Percentiles rank a stretch among this genome's conserved stretches.
phyloP scores from a whole-genome alignment of 2,113 vertebrate species.

The Heteronetta atricapilla region DNA sequence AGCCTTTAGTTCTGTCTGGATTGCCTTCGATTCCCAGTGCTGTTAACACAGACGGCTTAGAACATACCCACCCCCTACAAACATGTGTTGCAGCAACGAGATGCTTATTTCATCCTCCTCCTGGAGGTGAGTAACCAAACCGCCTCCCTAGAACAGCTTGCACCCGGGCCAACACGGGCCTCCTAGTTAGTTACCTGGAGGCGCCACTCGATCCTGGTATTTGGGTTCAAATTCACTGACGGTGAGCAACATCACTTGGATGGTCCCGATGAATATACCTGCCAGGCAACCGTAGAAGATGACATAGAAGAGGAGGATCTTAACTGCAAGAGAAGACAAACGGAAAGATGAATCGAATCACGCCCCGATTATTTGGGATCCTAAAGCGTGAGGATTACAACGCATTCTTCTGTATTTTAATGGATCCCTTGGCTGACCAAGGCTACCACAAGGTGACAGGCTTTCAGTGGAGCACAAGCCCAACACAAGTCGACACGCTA shows the following conservation, averaged over 20 bases:
- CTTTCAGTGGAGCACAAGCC: neutral
- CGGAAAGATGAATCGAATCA: neutral
- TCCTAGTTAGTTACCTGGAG: slow-evolving; percentile 87
- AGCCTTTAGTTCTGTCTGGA: slow-evolving; percentile 18
- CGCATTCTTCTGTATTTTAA: fast-evolving
- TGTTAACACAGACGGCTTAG: slow-evolving; percentile 25
- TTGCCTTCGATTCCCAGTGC: neutral
- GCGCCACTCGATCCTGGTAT: slow-evolving; percentile 97
- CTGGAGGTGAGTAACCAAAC: slow-evolving; percentile 46
- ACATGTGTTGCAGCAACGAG: slow-evolving; percentile 9
- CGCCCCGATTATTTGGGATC: neutral
- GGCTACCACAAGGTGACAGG: neutral
- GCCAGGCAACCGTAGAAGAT: slow-evolving; percentile 98
- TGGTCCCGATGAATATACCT: slow-evolving; percentile 97
- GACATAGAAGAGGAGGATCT: slow-evolving; percentile 95
- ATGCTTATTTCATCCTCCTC: slow-evolving; percentile 33
- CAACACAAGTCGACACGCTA: neutral
- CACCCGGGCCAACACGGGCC: neutral
- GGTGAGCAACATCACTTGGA: slow-evolving; percentile 96
- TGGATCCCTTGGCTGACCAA: neutral
- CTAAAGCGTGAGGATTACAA: neutral
- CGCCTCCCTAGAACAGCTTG: slow-evolving; percentile 38
- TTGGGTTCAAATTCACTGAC: slow-evolving; percentile 91
- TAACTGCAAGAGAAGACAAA: slow-evolving; percentile 82
- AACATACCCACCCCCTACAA: slow-evolving; percentile 59